Evolutionary conservation across 2,888 invertebrate genomes (phyloP), one percentile per base, ranked within the genome.

Genomic region (Drosophila eohydei): DNA sequence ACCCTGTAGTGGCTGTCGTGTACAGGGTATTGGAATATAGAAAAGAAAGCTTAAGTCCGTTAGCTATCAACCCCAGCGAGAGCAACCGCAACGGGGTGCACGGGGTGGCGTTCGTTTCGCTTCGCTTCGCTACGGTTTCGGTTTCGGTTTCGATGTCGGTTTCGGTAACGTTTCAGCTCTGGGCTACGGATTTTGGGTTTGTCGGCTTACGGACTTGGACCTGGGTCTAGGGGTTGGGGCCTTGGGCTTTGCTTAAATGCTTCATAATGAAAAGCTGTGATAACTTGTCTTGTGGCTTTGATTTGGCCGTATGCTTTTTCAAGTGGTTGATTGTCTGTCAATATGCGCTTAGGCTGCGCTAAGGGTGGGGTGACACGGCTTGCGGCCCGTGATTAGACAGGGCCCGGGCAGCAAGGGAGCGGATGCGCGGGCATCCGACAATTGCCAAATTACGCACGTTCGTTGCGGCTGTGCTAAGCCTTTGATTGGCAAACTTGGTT

Each of bases 291-390:
- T 79, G 76, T 58, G 80, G 73, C 82, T 80, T 80, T 80, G 82
- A 82, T 82, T 80, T 80, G 62, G 58, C 83, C 82, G 74, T 82
- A 82, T 82, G 82, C 80, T 84, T 81, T 82, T 78, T 83, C 83
- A 83, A 83, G 85, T 86, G 86, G 72, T 74, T 86, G 86, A 89
- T 86, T 86, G 89, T 86, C 87, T 87, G 86, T 86, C 86, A 86
- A 89, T 87, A 86, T 78, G 71, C 69, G 62, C 50, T 50, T 50
- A 70, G 76, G 69, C 66, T 68, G 65, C 70, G 65, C 62, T 66
- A 44, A 40, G 48, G 78, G 52, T 16, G 41, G 71, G 60, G 30
- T 34, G 32, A 5, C 56, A 34, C 12, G 43, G 34, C 32, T 43
- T 41, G 32, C 28, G 40, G 41, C 32, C 8, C 14, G 34, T 32